phyloP scores from a whole-genome alignment of 2,113 vertebrate species.

The Columba janthina region DNA sequence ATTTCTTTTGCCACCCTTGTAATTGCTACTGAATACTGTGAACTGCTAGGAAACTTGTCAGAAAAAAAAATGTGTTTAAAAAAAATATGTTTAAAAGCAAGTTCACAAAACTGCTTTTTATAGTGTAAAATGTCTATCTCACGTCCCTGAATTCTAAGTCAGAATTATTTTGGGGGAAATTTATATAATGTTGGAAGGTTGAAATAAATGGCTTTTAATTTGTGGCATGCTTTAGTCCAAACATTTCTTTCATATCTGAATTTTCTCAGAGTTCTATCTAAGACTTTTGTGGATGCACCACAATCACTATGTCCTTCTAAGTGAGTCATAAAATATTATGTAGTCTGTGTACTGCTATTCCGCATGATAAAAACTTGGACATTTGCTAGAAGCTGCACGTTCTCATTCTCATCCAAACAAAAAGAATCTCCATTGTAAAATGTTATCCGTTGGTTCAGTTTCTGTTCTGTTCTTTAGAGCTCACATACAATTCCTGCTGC shows the following conservation, averaged over 20 bases:
- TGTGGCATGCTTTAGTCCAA: fast-evolving
- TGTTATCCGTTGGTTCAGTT: not conserved
- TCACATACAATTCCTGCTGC: not conserved
- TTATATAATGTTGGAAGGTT: not conserved
- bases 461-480: not conserved
- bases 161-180: not conserved
- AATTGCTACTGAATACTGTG: not conserved
- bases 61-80: not conserved
- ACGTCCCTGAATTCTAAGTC: not conserved
- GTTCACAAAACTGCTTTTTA: not conserved
- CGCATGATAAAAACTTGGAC: not conserved
- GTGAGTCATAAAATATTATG: not conserved
- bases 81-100: not conserved
- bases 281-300: not conserved
- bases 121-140: not conserved
- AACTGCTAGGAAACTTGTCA: not conserved
- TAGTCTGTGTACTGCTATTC: not conserved
- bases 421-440: not conserved
- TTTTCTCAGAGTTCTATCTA: not conserved
- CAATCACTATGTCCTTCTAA: not conserved
- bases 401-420: not conserved
- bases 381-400: not conserved
- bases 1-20: not conserved
- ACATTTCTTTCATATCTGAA: not conserved
- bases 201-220: not conserved